phyloP scores from a whole-genome alignment of 2,113 vertebrate species.

The Oncorhynchus keta region DNA sequence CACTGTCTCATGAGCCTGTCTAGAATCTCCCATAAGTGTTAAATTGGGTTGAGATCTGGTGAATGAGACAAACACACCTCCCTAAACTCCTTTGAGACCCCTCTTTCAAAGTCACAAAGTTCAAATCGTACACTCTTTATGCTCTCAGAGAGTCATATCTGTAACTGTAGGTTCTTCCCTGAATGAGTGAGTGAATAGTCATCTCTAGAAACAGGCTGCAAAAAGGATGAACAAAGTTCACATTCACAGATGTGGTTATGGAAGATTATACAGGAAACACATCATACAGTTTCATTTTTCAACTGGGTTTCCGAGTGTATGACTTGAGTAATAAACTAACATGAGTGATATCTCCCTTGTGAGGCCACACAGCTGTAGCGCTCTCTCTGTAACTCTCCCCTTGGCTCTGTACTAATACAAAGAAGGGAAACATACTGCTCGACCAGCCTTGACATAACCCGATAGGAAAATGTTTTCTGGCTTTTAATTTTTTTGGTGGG shows the following conservation, averaged over 20 bases:
- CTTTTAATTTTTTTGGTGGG: not conserved
- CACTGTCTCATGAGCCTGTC: too few species aligned
- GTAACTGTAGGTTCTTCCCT: not conserved
- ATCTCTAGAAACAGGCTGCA: not conserved
- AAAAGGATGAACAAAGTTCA: not conserved
- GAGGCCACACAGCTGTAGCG: not conserved
- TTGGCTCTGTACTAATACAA: not conserved
- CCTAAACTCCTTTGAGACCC: too few species aligned
- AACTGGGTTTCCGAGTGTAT: not conserved
- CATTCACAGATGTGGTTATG: not conserved
- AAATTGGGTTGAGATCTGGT: too few species aligned
- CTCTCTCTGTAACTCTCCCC: not conserved
- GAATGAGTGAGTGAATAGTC: not conserved
- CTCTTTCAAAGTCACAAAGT: too few species aligned
- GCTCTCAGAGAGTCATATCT: not conserved
- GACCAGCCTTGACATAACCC: not conserved
- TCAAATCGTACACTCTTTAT: not conserved
- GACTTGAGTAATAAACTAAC: not conserved
- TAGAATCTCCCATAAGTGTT: too few species aligned
- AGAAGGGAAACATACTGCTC: not conserved
- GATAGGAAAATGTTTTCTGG: not conserved
- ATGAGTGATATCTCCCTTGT: not conserved
- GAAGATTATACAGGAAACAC: not conserved
- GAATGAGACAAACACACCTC: too few species aligned
- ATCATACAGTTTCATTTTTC: not conserved